phyloP scores from a whole-genome alignment of 2,797 vertebrate genomes.

The Eremophila alpestris region DNA sequence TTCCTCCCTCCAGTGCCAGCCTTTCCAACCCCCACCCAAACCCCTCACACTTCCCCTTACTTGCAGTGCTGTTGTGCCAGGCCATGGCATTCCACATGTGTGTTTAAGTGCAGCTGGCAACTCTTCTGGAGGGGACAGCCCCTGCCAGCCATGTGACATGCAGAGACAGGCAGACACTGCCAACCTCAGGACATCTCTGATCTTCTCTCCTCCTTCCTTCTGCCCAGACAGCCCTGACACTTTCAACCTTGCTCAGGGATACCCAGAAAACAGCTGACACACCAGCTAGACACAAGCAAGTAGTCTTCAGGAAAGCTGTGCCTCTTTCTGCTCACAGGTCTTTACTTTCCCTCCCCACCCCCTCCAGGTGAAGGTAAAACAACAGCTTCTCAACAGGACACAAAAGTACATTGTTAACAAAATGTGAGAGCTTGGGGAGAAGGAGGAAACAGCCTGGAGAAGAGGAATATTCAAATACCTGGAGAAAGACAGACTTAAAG shows the following conservation, averaged over 20 bases:
- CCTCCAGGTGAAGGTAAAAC: neutral
- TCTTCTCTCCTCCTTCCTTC: neutral
- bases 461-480: neutral
- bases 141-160: neutral
- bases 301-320: neutral
- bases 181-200: neutral
- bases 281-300: neutral
- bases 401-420: neutral
- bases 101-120: neutral
- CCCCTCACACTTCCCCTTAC: rapidly evolving
- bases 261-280: neutral
- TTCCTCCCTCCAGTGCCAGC: neutral
- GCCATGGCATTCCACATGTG: neutral
- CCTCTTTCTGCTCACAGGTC: neutral
- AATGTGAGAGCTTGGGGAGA: neutral
- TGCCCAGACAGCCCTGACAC: neutral
- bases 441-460: neutral
- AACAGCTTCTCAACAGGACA: neutral
- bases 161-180: neutral
- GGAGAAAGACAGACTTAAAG: neutral
- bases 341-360: neutral
- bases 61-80: rapidly evolving
- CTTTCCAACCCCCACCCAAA: neutral
- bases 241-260: neutral
- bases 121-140: neutral